A percentile compares a stretch with the other conserved stretches of the same genome.
These are phyloP conservation scores for Drosophila leontia DNA, from an alignment of 1,140 invertebrate genomes.

Conservation along the genomic window DNA sequence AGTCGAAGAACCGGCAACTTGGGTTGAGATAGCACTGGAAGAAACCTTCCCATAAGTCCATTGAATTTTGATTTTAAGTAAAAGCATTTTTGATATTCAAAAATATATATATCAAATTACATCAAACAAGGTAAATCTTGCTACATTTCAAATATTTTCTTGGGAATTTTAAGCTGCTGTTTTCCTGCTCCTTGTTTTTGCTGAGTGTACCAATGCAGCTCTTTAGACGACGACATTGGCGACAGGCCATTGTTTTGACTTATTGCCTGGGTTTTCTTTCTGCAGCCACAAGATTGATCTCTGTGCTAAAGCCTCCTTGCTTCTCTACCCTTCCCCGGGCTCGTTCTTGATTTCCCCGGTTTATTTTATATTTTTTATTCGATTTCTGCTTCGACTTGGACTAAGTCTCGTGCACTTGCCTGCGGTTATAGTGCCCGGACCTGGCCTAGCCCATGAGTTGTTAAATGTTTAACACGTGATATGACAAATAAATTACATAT, in stretches of 20 bases:
- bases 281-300: constrained; percentile 71
- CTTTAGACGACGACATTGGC: constrained; percentile 68
- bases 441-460: constrained; percentile 71
- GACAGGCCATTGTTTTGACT: constrained; percentile 82
- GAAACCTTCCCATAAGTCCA: not conserved
- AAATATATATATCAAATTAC: too few relatives aligned
- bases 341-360: constrained; percentile 22
- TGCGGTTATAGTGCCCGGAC: constrained; percentile 48
- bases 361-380: constrained; percentile 51
- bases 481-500: constrained; percentile 82
- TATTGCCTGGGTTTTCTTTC: constrained; percentile 71
- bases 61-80: too few relatives aligned
- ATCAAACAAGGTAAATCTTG: not conserved
- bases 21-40: constrained; percentile 14
- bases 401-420: constrained; percentile 59
- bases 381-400: constrained; percentile 52
- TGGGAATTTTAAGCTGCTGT: accelerated
- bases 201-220: constrained; percentile 21
- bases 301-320: constrained; percentile 61
- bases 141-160: not conserved
- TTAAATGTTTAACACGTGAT: constrained; percentile 82
- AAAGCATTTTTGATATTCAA: too few relatives aligned
- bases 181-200: not conserved
- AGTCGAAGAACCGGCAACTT: constrained; percentile 37
- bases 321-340: not conserved